These are phyloP conservation scores for Petrophora chlorosata DNA, from an alignment of 2,888 invertebrate genomes.

Conservation along the genomic window DNA sequence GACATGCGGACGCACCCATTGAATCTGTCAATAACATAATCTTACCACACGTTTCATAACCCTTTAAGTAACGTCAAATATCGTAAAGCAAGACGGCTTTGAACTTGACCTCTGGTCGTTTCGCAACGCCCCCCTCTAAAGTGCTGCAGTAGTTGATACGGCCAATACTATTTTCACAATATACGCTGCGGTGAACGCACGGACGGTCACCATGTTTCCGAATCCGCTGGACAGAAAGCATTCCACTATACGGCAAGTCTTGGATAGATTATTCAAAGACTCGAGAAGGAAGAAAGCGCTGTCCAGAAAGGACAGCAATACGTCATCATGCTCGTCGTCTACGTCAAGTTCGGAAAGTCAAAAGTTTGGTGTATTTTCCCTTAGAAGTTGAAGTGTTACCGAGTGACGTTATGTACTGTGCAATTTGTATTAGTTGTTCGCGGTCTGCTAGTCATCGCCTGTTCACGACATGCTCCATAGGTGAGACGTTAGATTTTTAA, in stretches of 20 bases:
- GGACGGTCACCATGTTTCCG: slow-evolving; percentile 81
- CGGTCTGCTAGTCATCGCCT: slow-evolving; percentile 46
- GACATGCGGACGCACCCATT: slow-evolving; percentile 36
- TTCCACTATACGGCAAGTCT: slow-evolving; percentile 86
- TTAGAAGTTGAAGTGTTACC: slow-evolving; percentile 41
- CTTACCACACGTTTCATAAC: slow-evolving; percentile 48
- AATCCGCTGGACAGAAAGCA: slow-evolving; percentile 88
- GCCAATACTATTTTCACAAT: slow-evolving; percentile 33
- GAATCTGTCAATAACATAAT: slow-evolving; percentile 45
- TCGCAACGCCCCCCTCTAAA: slow-evolving; percentile 47
- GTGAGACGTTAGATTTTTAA: slow-evolving; percentile 12
- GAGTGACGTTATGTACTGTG: slow-evolving; percentile 42
- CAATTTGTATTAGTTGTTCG: slow-evolving; percentile 34
- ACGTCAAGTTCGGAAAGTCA: slow-evolving; percentile 33
- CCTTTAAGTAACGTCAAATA: slow-evolving; percentile 38
- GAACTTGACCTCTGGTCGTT: slow-evolving; percentile 56
- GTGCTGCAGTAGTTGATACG: slow-evolving; percentile 39
- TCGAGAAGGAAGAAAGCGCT: slow-evolving; percentile 45
- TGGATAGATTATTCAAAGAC: slow-evolving; percentile 84
- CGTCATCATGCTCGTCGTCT: slow-evolving; percentile 52
- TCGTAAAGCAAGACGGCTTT: slow-evolving; percentile 35
- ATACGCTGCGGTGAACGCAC: slow-evolving; percentile 48
- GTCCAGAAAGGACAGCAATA: slow-evolving; percentile 58
- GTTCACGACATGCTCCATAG: slow-evolving; percentile 31
- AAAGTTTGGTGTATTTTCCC: slow-evolving; percentile 39